Percentiles rank a stretch among this genome's conserved stretches.
Conservation (phyloP, 2,888 invertebrate species). For the Caenorhabditis virilis region DNA sequence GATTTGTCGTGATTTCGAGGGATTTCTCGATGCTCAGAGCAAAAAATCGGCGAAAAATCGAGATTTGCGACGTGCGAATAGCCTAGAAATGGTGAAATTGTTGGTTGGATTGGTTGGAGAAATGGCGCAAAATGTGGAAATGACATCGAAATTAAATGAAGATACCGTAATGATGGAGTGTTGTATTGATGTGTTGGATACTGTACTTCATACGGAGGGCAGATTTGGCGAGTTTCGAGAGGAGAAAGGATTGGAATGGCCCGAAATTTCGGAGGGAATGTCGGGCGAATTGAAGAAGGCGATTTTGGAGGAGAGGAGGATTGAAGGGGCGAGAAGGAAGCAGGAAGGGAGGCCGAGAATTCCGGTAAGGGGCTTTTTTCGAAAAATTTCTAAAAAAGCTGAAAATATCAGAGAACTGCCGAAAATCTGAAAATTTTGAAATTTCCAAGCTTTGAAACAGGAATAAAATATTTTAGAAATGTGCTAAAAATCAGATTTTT, state of each 20-base stretch:
- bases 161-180: conserved; percentile 6
- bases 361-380: conserved; percentile 3
- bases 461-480: too few relatives aligned
- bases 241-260: not conserved
- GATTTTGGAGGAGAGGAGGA: conserved; percentile 16
- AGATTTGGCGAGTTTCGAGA: conserved; percentile 15
- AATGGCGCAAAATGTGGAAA: conserved; percentile 18
- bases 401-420: not conserved
- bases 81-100: not conserved
- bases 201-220: conserved; percentile 25
- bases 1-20: conserved; percentile 11
- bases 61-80: not conserved
- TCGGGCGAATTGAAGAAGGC: not conserved
- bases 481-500: too few relatives aligned
- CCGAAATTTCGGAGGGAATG: not conserved
- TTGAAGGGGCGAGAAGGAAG: conserved; percentile 9
- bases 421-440: too few relatives aligned
- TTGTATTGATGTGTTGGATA: conserved; percentile 20
- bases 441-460: too few relatives aligned
- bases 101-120: conserved; percentile 7
- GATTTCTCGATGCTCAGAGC: conserved; percentile 7
- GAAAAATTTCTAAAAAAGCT: not conserved
- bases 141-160: conserved; percentile 22
- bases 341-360: conserved; percentile 12
- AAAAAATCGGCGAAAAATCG: conserved; percentile 13